Percentiles rank a stretch among this genome's conserved stretches.
Evolutionary conservation across 1,140 invertebrate species (phyloP).

Genomic region (Formica exsecta): DNA sequence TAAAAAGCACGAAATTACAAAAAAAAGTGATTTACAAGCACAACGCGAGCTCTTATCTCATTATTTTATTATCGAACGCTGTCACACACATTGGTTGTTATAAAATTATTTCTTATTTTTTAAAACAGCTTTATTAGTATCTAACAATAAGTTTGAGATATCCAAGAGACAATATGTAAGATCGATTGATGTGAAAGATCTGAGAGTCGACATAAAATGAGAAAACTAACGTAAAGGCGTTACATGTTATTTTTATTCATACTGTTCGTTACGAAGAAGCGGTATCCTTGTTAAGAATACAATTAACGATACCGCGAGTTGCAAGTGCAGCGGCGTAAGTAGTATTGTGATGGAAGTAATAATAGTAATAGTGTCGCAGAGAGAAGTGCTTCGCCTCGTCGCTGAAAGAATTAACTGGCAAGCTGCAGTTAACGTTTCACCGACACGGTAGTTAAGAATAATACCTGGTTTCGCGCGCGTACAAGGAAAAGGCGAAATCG

Average conservation of each 20-base stretch:
- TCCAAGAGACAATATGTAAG: not conserved
- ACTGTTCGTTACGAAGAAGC: not conserved
- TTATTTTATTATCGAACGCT: constrained; percentile 1
- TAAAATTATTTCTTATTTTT: not conserved
- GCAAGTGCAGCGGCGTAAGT: constrained; percentile 17
- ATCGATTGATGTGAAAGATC: constrained; percentile 7
- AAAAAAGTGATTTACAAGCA: no score
- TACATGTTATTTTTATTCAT: constrained; percentile 50
- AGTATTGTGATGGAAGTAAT: not conserved
- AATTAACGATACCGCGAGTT: constrained; percentile 43
- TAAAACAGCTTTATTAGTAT: no score
- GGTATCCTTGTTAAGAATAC: constrained; percentile 15
- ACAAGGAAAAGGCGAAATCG: constrained; percentile 46
- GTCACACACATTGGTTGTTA: not conserved
- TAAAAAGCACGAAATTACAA: not conserved
- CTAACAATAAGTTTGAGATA: not conserved
- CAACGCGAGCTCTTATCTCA: no score
- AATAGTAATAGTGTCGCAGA: not conserved
- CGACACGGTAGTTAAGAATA: constrained; percentile 28
- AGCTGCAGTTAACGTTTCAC: constrained; percentile 41
- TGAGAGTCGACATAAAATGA: not conserved
- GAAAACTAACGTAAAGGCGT: constrained; percentile 22
- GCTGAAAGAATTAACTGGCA: constrained; percentile 44
- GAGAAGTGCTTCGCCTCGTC: constrained; percentile 34
- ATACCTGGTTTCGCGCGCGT: constrained; percentile 15